Evolutionary conservation across 2,888 invertebrate genomes (phyloP).

Genomic region (Seira musarum): DNA sequence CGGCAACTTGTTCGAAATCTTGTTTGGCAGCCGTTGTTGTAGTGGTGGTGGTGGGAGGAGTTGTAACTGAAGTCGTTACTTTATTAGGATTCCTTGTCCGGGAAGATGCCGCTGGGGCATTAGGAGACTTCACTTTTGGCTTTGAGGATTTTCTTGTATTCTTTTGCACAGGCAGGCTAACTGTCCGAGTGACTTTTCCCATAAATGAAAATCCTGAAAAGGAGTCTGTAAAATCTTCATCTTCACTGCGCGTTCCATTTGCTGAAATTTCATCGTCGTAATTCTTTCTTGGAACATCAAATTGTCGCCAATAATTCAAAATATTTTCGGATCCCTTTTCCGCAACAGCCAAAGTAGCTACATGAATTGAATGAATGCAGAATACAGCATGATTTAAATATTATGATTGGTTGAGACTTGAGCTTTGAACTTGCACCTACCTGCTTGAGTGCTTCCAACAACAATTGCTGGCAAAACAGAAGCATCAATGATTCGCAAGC

Average conservation of each 20-base stretch:
- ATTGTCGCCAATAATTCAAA: constrained; percentile 47
- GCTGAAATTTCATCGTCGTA: background rate
- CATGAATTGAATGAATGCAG: no score
- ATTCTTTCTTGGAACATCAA: constrained; percentile 43
- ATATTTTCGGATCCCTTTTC: constrained; percentile 53
- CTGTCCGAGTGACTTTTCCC: constrained; percentile 31
- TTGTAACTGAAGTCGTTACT: background rate
- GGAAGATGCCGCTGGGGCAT: no score
- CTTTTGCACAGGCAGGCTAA: background rate
- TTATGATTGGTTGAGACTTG: no score
- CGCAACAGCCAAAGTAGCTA: constrained; percentile 42
- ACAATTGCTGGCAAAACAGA: constrained; percentile 42
- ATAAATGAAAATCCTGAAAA: constrained; percentile 40
- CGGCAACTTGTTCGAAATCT: constrained; percentile 38
- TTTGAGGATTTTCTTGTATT: no score
- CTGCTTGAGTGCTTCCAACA: constrained; percentile 36
- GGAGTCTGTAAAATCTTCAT: constrained; percentile 29
- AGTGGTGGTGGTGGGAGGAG: background rate
- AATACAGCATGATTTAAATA: no score
- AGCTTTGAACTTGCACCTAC: no score
- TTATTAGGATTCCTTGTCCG: no score
- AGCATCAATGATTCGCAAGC: constrained; percentile 47
- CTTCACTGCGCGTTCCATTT: background rate
- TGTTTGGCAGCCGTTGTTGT: background rate
- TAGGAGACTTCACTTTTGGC: no score